These are phyloP conservation scores for Drosophila setifemur DNA, from an alignment of 1,140 invertebrate genomes.

Conservation along the genomic window DNA sequence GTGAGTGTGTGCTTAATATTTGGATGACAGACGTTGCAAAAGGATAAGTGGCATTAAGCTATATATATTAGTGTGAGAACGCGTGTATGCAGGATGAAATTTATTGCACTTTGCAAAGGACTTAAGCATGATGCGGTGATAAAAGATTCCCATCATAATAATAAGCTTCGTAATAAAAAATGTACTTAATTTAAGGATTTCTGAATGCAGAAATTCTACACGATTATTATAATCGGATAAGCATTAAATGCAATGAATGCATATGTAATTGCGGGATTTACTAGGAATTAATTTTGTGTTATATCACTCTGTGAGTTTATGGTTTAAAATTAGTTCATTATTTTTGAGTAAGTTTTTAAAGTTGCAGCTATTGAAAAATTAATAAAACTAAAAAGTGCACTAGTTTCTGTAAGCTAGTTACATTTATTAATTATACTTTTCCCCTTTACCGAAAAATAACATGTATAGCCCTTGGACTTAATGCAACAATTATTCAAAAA, in stretches of 20 bases:
- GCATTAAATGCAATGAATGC: not conserved
- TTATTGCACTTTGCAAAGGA: constrained; percentile 39
- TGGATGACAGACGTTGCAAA: constrained; percentile 47
- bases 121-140: constrained; percentile 7
- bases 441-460: no score
- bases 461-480: no score
- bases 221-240: constrained; percentile 9
- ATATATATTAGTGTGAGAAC: not conserved
- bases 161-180: not conserved
- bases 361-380: no score
- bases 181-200: not conserved
- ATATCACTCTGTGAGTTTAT: no score
- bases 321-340: no score
- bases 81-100: constrained; percentile 6
- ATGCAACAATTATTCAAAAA: no score
- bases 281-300: no score
- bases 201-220: not conserved
- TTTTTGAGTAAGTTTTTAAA: no score
- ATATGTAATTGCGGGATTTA: no score
- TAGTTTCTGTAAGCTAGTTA: no score
- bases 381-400: no score
- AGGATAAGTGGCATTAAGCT: constrained; percentile 61
- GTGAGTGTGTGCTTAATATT: constrained; percentile 42
- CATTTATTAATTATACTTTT: no score
- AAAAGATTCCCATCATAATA: constrained; percentile 1